Conservation (phyloP, 2,113 vertebrate genomes). For the Thomomys bottae region DNA sequence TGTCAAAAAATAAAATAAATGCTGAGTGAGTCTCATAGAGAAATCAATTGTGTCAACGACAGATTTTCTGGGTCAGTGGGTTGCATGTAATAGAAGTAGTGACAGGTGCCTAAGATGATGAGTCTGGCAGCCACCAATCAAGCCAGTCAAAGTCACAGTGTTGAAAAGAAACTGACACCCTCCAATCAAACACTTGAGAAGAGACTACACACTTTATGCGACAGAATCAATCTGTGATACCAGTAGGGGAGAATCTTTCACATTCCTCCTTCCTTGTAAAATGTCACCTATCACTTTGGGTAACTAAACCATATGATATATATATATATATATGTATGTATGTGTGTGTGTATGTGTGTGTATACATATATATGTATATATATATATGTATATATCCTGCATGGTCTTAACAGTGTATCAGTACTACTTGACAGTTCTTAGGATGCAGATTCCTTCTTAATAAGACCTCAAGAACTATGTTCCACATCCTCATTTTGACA, state of each 20-base stretch:
- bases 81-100: constrained; percentile 70
- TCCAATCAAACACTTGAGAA: constrained; percentile 34
- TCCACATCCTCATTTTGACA: not conserved
- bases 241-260: not conserved
- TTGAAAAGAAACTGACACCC: constrained; percentile 41
- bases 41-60: constrained; percentile 79
- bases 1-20: constrained; percentile 77
- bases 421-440: not conserved
- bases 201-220: not conserved
- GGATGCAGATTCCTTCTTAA: constrained; percentile 3
- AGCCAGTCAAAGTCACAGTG: constrained; percentile 36
- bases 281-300: not conserved
- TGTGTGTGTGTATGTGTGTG: no score
- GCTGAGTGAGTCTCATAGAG: constrained; percentile 62
- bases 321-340: no score
- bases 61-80: constrained; percentile 77
- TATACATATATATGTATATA: no score
- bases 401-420: not conserved
- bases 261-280: not conserved
- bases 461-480: constrained; percentile 4
- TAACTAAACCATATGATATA: not conserved
- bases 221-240: not conserved
- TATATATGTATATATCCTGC: no score
- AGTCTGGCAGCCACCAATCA: constrained; percentile 49
- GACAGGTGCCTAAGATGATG: constrained; percentile 59